These are phyloP conservation scores for Labia minor DNA, from an alignment of 2,888 invertebrate species.

Conservation along the genomic window DNA sequence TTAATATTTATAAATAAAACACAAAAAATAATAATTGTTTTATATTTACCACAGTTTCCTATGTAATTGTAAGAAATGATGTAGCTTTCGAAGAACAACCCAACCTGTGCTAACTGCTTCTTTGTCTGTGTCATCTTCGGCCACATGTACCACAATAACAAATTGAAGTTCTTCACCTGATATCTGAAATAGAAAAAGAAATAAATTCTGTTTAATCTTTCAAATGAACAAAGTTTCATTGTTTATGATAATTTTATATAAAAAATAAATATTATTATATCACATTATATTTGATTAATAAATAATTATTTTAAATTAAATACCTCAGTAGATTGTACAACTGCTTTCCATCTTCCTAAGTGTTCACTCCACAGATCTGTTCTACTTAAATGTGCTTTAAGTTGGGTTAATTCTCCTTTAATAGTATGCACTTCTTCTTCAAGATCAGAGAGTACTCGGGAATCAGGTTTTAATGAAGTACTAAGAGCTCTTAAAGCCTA, in stretches of 20 bases:
- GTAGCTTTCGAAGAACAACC: slow-evolving; percentile 47
- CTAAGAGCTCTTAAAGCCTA: slow-evolving; percentile 66
- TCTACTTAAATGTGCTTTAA: slow-evolving; percentile 73
- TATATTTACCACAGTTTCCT: slow-evolving; percentile 54
- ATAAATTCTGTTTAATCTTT: slow-evolving; percentile 53
- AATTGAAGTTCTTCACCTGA: slow-evolving; percentile 54
- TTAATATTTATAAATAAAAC: no score
- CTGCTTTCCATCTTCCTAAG: slow-evolving; percentile 76
- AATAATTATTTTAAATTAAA: slow-evolving; percentile 20
- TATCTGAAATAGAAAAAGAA: not conserved
- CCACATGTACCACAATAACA: slow-evolving; percentile 69
- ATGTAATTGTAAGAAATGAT: slow-evolving; percentile 65
- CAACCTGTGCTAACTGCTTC: slow-evolving; percentile 53
- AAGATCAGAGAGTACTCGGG: slow-evolving; percentile 64
- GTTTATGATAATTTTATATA: no score
- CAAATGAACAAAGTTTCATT: slow-evolving; percentile 25
- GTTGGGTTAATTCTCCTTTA: slow-evolving; percentile 63
- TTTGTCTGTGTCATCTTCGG: slow-evolving; percentile 49
- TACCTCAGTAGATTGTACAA: slow-evolving; percentile 73
- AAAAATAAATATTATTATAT: slow-evolving; percentile 22
- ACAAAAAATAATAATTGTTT: not conserved
- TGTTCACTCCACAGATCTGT: slow-evolving; percentile 88
- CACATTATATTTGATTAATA: no score
- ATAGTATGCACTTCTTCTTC: slow-evolving; percentile 76
- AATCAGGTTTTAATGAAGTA: slow-evolving; percentile 72